Conservation (phyloP, 37 sponge, comb jelly and placozoan species). For the Mnemiopsis leidyi region DNA sequence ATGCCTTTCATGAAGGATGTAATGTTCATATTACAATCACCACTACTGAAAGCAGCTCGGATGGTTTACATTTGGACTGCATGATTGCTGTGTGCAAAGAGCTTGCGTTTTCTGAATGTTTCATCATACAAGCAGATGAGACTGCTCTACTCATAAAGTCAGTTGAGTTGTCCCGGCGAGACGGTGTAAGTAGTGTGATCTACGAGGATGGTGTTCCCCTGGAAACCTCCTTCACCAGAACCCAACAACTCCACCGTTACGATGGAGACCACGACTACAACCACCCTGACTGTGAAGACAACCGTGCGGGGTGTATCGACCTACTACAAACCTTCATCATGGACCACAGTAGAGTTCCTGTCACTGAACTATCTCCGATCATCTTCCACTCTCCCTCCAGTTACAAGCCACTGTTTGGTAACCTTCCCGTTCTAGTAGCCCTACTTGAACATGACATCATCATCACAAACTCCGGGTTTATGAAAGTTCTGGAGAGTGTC, state of each 20-base stretch:
- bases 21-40: constrained; percentile 36
- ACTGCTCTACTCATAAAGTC: not conserved
- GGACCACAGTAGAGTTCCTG: not conserved
- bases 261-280: not conserved
- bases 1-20: constrained; percentile 8
- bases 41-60: not conserved
- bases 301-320: not conserved
- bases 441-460: constrained; percentile 7
- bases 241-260: not conserved
- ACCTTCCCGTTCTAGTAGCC: constrained; percentile 21
- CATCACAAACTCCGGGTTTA: not conserved
- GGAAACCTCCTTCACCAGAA: not conserved
- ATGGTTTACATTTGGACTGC: not conserved
- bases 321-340: not conserved
- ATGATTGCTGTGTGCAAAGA: constrained; percentile 1
- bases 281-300: not conserved
- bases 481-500: not conserved
- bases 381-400: constrained; percentile 22
- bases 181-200: not conserved
- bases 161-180: not conserved
- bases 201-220: constrained; percentile 2
- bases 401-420: constrained; percentile 15
- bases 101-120: constrained; percentile 45
- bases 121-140: not conserved
- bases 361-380: constrained; percentile 27